Evolutionary conservation across 92 coral and sea anemone species (phyloP), one percentile per base, ranked within the genome.

Genomic region (Pocillopora meandrina): DNA sequence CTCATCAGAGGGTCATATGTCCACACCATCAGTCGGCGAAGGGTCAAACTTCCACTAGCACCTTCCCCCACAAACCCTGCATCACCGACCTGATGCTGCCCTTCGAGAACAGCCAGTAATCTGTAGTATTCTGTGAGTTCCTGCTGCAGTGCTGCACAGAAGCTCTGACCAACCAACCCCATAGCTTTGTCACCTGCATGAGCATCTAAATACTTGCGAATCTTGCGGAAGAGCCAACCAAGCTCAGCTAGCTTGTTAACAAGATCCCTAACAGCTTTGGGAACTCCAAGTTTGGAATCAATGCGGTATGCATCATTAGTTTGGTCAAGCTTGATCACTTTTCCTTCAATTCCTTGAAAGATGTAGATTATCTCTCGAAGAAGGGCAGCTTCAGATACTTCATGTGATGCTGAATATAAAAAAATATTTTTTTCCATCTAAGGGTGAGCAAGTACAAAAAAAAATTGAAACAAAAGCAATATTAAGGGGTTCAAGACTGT

Each of bases 271-370:
- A 95, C 98, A 33, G 98, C 88, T 74, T 82, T 91, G 2, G 99
- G 93, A 4, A 95, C 99, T 56, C 99, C 99, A 70, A 97, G 87
- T 85, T 90, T 92, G 83, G 91, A 78, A 57, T 94, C 97, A 72
- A 96, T 94, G 67, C 99, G 92, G 79, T 92, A 96, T 3, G 97
- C 95, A 85, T 96, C 98, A 61, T 84, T 85, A 15, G 92, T 71
- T n/a, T 92, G 97, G 71, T 96, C 99, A 63, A 92, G 93, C 85
- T 96, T 96, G 78, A 96, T 96, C 19, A 94, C 76, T 72, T 94
- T 96, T 75, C 99, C 99, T 82, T 96, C 99, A 78, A 96, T 96
- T 68, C 99, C 99, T 88, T 96, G 99, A 84, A 96, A 96, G 57
- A 96, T 91, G 88, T 91, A 96, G 73, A 96, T 94, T 68, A 96